Evolutionary conservation across 2,797 vertebrate genomes (phyloP).

Genomic region (Danio tinwini): DNA sequence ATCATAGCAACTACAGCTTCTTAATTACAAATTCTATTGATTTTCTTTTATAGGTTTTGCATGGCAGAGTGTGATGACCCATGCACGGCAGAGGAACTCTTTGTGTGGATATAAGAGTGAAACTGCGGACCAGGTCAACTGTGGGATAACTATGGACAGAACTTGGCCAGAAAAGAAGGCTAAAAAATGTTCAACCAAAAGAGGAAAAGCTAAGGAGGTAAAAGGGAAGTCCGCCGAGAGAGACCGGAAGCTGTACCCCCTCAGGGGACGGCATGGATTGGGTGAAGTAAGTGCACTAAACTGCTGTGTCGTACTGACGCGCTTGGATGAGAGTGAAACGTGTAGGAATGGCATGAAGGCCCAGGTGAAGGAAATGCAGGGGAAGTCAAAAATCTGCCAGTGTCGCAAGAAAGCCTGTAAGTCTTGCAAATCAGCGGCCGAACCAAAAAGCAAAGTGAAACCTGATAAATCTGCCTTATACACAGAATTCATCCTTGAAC

Average conservation of each 20-base stretch:
- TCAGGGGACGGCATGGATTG: slow-evolving; percentile 76
- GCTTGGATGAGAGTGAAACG: slow-evolving; percentile 83
- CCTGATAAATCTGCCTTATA: slow-evolving; percentile 68
- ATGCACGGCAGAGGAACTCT: slow-evolving; percentile 65
- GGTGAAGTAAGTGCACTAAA: slow-evolving; percentile 82
- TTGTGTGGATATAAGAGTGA: slow-evolving; percentile 68
- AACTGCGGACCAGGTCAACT: slow-evolving; percentile 68
- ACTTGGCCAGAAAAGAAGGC: slow-evolving; percentile 72
- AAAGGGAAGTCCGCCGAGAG: slow-evolving; percentile 62
- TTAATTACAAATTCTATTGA: slow-evolving; percentile 52
- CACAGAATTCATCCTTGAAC: slow-evolving; percentile 72
- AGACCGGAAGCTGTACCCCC: slow-evolving; percentile 66
- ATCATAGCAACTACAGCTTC: not conserved
- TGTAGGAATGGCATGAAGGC: slow-evolving; percentile 62
- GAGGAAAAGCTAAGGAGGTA: slow-evolving; percentile 62
- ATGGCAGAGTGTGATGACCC: slow-evolving; percentile 72
- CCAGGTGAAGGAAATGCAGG: slow-evolving; percentile 67
- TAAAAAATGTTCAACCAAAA: slow-evolving; percentile 61
- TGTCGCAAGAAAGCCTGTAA: slow-evolving; percentile 66
- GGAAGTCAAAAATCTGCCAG: slow-evolving; percentile 70
- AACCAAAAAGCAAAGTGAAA: slow-evolving; percentile 76
- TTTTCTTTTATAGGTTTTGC: slow-evolving; percentile 70
- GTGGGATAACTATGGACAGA: slow-evolving; percentile 76
- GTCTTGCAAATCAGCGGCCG: slow-evolving; percentile 62
- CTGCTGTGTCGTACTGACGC: slow-evolving; percentile 92